phyloP scores from a whole-genome alignment of 2,888 invertebrate genomes.

The Euplexia lucipara region DNA sequence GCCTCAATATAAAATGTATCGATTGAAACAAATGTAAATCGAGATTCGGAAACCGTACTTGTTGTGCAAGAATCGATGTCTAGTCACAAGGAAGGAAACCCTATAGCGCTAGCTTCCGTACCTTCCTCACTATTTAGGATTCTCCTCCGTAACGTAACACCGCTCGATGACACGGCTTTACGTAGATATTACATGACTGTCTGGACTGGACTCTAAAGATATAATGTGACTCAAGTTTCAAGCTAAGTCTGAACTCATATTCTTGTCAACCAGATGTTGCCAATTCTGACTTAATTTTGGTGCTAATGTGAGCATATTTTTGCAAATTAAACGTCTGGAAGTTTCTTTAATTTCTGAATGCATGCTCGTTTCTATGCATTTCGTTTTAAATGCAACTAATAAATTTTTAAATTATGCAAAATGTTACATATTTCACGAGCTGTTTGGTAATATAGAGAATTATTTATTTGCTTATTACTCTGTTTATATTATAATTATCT shows the following conservation, averaged over 20 bases:
- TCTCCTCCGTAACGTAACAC: constrained; percentile 68
- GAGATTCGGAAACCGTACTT: constrained; percentile 57
- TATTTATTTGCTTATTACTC: constrained; percentile 37
- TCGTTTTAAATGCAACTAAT: constrained; percentile 50
- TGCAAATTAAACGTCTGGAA: constrained; percentile 14
- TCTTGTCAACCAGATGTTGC: constrained; percentile 56
- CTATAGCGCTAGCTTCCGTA: constrained; percentile 64
- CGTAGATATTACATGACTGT: constrained; percentile 49
- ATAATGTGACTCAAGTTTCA: constrained; percentile 57
- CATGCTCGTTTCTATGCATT: constrained; percentile 55
- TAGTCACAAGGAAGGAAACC: constrained; percentile 77
- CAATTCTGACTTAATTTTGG: constrained; percentile 39
- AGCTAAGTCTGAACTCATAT: constrained; percentile 26
- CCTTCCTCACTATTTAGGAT: constrained; percentile 69
- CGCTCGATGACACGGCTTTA: constrained; percentile 46
- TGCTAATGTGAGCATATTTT: constrained; percentile 30
- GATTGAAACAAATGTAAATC: constrained; percentile 49
- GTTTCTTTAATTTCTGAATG: constrained; percentile 19
- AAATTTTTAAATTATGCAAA: constrained; percentile 49
- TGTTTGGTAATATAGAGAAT: constrained; percentile 27
- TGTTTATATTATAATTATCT: constrained; percentile 30
- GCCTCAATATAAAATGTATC: constrained; percentile 22
- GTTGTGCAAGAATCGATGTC: constrained; percentile 65
- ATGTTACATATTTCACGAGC: constrained; percentile 24
- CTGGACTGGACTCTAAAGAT: constrained; percentile 51